Conservation (phyloP, 64 coral and sea anemone species). For the Pocillopora verrucosa region DNA sequence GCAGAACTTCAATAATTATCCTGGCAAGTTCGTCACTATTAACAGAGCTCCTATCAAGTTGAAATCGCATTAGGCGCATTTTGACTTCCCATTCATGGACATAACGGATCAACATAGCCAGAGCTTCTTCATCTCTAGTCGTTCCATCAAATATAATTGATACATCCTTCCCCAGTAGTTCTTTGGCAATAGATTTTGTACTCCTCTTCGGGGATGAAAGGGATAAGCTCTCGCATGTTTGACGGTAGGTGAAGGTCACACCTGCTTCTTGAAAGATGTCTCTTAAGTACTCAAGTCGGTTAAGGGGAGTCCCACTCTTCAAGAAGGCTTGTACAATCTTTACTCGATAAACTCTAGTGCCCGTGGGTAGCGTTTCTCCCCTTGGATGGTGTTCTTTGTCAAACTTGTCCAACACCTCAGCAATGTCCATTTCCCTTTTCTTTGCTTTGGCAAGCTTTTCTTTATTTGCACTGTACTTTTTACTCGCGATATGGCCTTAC, state of each 20-base stretch:
- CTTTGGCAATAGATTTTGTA: too few species aligned
- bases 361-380: constrained; percentile 37
- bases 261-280: constrained; percentile 58
- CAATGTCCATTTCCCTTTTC: constrained; percentile 36
- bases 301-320: constrained; percentile 56
- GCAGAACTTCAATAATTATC: constrained; percentile 43
- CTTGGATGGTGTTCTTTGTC: constrained; percentile 54
- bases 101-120: constrained; percentile 36
- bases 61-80: constrained; percentile 28
- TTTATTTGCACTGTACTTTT: constrained; percentile 59
- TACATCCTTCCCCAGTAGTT: constrained; percentile 36
- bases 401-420: constrained; percentile 32
- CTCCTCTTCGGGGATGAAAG: too few species aligned
- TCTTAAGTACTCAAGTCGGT: constrained; percentile 40
- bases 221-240: constrained; percentile 34
- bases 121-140: constrained; percentile 48
- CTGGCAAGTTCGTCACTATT: constrained; percentile 27
- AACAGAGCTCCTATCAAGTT: constrained; percentile 25
- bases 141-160: constrained; percentile 65
- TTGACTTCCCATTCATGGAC: constrained; percentile 45
- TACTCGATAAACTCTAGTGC: constrained; percentile 49
- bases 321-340: constrained; percentile 53
- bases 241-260: constrained; percentile 13
- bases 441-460: constrained; percentile 32
- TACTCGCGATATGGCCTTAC: constrained; percentile 25